These are phyloP conservation scores for Steinernema scapterisci DNA, from an alignment of 2,888 invertebrate genomes.

Conservation along the genomic window DNA sequence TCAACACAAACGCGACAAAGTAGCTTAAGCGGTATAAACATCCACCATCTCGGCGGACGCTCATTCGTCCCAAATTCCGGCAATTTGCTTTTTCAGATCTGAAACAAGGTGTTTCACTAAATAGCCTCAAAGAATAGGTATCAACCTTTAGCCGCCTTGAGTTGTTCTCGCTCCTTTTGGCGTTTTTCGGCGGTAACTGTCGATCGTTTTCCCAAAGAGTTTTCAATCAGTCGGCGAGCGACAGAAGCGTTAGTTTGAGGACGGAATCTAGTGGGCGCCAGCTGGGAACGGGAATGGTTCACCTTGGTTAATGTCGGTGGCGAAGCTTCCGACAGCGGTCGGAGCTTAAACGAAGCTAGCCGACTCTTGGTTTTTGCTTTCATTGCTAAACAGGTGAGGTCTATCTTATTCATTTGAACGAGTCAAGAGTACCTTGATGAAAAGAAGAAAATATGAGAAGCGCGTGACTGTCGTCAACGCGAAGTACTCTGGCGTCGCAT, in stretches of 20 bases:
- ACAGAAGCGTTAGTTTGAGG: slow-evolving; percentile 13
- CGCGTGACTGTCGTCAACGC: background rate
- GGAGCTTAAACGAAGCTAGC: background rate
- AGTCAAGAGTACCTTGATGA: background rate
- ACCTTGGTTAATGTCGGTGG: background rate
- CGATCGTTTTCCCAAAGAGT: slow-evolving; percentile 6
- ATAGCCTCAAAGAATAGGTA: background rate
- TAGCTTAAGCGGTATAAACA: too few relatives aligned
- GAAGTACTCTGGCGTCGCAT: slow-evolving; percentile 3
- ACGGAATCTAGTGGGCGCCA: background rate
- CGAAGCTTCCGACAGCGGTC: background rate
- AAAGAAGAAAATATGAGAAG: background rate
- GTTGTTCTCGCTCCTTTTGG: background rate
- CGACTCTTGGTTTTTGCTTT: background rate
- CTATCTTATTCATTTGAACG: background rate
- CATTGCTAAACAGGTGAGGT: background rate
- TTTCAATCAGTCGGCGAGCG: slow-evolving; percentile 3
- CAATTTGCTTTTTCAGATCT: slow-evolving; percentile 19
- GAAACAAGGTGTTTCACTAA: background rate
- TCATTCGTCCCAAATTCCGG: slow-evolving; percentile 8
- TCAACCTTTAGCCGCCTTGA: background rate
- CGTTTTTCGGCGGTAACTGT: background rate
- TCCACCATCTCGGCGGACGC: too few relatives aligned
- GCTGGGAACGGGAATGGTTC: background rate
- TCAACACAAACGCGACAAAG: too few relatives aligned